Evolutionary conservation across 2,113 vertebrate genomes (phyloP), one percentile per base, ranked within the genome.

Genomic region (Calypte anna): DNA sequence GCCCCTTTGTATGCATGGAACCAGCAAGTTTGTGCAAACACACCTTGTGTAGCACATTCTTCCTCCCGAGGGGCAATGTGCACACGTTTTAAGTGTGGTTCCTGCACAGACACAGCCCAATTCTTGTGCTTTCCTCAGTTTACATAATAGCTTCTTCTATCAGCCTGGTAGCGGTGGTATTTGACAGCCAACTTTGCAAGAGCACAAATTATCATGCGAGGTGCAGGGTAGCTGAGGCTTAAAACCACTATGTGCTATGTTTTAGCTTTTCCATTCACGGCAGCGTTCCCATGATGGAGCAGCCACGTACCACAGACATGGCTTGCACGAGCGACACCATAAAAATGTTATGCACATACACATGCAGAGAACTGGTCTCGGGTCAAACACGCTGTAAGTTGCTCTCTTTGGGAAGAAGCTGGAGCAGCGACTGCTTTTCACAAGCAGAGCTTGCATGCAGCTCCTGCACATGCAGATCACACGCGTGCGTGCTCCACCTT

Each of bases 71-170:
- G 70, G 53, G 69, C 70, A 66, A 10, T 1, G 2, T 24, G 78
- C 48, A 13, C 54, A 2, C 3, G 12, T 5, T 70, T 85, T 73
- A 43, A 90, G 83, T 0, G 0, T 83, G 75, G n/a, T 6, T 92
- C 46, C 54, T 91, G 81, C 69, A 12, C 53, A 44, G 68, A 3
- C 36, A 13, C 0, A 3, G 79, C 85, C 64, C 51, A 13, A 0
- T 62, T 68, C 88, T 81, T 2, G 5, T 84, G 44, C 81, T 96
- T 91, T 91, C 82, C 80, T 90, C 57, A 33, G 72, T 91, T 94
- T 95, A 73, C 78, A 14, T 67, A 40, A 12, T 38, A 33, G 79
- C 53, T 88, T 63, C 3, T 67, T 88, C 82, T 38, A 28, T 88
- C 36, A 86, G 85, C 72, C 57, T 44, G 54, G n/a, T 43, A 80